These are phyloP conservation scores for Erebia epiphron DNA, from an alignment of 2,888 invertebrate species.

Conservation along the genomic window DNA sequence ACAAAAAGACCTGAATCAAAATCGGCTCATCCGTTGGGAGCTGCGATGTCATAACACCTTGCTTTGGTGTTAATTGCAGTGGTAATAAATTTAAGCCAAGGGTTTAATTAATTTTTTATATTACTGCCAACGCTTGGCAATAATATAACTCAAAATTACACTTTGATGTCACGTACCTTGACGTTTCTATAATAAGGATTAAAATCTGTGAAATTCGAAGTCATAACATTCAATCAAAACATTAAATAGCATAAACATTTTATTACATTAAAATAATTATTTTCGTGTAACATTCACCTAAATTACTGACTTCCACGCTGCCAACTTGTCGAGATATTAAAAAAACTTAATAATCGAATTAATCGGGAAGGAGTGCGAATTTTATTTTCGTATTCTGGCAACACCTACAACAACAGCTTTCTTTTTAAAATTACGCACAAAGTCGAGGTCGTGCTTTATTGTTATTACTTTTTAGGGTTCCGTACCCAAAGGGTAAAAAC, in stretches of 20 bases:
- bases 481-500: no score
- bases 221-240: background rate
- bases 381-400: slow-evolving; percentile 6
- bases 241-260: background rate
- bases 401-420: background rate
- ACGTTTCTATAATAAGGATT: no score
- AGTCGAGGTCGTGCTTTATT: background rate
- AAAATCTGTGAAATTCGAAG: background rate
- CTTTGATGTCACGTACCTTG: no score
- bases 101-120: no score
- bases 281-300: background rate
- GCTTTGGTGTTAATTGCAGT: no score
- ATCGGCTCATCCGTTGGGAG: no score
- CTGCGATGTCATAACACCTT: no score
- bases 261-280: background rate
- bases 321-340: slow-evolving; percentile 9
- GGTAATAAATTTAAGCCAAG: no score
- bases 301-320: background rate
- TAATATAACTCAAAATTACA: no score
- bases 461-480: background rate
- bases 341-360: slow-evolving; percentile 16
- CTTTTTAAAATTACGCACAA: background rate
- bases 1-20: no score
- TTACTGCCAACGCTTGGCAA: no score
- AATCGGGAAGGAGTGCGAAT: slow-evolving; percentile 3